Conservation (phyloP, 2,113 vertebrate genomes). For the Pterocles burchelli region DNA sequence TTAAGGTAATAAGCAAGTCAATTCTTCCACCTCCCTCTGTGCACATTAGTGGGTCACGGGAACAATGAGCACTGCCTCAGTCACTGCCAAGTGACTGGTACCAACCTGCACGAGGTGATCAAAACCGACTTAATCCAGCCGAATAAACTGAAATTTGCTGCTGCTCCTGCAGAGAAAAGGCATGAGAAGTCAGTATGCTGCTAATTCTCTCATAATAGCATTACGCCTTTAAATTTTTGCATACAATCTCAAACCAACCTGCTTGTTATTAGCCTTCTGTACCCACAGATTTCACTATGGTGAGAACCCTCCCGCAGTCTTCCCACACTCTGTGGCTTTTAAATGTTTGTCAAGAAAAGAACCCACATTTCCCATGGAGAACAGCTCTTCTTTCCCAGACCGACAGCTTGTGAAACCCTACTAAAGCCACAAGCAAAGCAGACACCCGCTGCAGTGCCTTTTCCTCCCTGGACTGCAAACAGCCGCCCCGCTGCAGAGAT, state of each 20-base stretch:
- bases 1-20: background rate
- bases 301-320: background rate
- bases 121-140: conserved; percentile 84
- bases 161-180: conserved; percentile 80
- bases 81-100: conserved; percentile 23
- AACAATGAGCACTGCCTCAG: rapidly evolving
- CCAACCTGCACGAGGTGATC: conserved; percentile 83
- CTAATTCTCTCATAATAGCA: conserved; percentile 42
- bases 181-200: background rate
- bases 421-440: background rate
- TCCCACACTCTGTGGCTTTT: background rate
- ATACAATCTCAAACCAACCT: background rate
- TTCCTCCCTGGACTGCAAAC: background rate
- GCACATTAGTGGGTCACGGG: background rate
- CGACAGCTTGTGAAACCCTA: background rate
- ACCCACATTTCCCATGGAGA: background rate
- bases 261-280: background rate
- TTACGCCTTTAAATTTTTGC: background rate
- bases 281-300: background rate
- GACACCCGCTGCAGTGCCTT: background rate
- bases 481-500: background rate
- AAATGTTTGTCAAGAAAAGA: background rate
- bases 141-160: conserved; percentile 91
- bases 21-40: background rate
- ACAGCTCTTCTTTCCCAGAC: background rate